Percentiles rank a stretch among this genome's conserved stretches.
Conservation (phyloP, 1,140 invertebrate species). For the Galleria mellonella region DNA sequence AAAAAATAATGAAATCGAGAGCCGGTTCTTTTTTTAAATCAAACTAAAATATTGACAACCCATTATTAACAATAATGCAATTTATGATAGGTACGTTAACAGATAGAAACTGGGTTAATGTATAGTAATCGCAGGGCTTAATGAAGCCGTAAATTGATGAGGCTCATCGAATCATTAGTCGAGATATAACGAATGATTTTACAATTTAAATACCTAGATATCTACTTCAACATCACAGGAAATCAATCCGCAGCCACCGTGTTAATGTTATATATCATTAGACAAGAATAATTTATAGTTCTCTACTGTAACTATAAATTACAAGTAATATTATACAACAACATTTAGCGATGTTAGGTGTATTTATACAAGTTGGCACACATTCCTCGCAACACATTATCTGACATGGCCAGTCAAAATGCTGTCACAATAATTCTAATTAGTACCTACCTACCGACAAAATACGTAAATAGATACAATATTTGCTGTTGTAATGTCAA, state of each 20-base stretch:
- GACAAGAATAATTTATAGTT: constrained; percentile 4
- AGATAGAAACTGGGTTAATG: constrained; percentile 58
- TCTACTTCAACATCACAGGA: too few species aligned
- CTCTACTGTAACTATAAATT: constrained; percentile 3
- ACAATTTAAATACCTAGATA: too few species aligned
- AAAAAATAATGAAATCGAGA: too few species aligned
- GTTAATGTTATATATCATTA: constrained; percentile 13
- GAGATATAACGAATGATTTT: constrained; percentile 51
- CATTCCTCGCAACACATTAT: constrained; percentile 35
- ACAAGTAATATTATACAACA: background rate
- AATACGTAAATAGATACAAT: background rate
- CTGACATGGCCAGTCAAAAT: constrained; percentile 38
- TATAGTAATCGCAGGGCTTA: constrained; percentile 37
- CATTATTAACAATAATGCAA: background rate
- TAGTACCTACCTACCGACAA: background rate
- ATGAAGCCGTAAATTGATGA: constrained; percentile 61
- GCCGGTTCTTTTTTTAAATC: too few species aligned
- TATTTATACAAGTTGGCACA: constrained; percentile 29
- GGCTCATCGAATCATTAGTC: constrained; percentile 58
- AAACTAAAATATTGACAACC: too few species aligned
- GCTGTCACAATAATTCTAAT: constrained; percentile 36
- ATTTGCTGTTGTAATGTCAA: background rate
- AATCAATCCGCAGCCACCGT: too few species aligned
- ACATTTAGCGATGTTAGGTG: background rate
- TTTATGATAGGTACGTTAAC: constrained; percentile 4